Evolutionary conservation across 2,888 invertebrate species (phyloP).

Genomic region (Phaedon cochleariae): DNA sequence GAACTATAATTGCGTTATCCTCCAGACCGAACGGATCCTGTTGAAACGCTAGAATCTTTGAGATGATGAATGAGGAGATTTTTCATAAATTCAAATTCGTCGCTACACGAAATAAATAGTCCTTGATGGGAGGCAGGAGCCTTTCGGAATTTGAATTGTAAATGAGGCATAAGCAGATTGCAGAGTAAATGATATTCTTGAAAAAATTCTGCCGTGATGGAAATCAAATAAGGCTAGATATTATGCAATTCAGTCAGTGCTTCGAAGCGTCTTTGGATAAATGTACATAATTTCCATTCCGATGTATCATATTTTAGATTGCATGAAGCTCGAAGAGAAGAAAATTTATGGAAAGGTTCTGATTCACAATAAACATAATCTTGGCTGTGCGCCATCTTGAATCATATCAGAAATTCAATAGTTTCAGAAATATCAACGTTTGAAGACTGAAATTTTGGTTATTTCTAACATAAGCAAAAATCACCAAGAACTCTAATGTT

Average conservation of each 20-base stretch:
- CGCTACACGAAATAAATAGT: constrained; percentile 39
- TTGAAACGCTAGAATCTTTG: neutral
- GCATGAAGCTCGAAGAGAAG: too few species aligned
- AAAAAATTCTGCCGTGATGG: constrained; percentile 25
- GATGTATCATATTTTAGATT: too few species aligned
- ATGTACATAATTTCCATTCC: constrained; percentile 26
- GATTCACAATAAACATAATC: too few species aligned
- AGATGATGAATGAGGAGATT: constrained; percentile 15
- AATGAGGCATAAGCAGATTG: constrained; percentile 42
- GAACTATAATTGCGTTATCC: neutral
- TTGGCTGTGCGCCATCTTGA: too few species aligned
- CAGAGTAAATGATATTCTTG: constrained; percentile 36
- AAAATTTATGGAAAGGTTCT: too few species aligned
- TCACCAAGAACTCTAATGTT: too few species aligned
- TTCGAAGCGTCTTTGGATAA: constrained; percentile 23
- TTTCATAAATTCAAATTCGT: constrained; percentile 23
- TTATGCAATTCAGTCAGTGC: constrained; percentile 22
- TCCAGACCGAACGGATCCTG: neutral
- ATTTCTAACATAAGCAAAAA: too few species aligned
- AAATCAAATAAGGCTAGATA: constrained; percentile 27
- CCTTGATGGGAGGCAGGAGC: constrained; percentile 35
- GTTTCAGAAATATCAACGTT: too few species aligned
- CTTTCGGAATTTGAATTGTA: constrained; percentile 43
- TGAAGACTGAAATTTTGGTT: too few species aligned
- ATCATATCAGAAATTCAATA: too few species aligned